Evolutionary conservation across 2,888 invertebrate species (phyloP).

Genomic region (Bombylius major): DNA sequence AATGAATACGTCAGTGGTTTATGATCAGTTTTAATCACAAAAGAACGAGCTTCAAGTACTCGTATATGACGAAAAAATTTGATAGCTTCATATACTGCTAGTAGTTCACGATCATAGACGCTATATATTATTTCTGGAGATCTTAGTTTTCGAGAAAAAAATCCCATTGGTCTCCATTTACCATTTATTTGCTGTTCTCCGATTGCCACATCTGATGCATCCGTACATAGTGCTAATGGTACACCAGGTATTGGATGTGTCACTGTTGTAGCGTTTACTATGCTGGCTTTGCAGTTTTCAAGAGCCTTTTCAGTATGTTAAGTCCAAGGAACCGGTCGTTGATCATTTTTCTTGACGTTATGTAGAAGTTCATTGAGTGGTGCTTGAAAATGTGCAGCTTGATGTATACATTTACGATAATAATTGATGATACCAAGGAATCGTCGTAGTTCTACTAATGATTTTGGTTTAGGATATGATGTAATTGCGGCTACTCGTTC

Average conservation of each 20-base stretch:
- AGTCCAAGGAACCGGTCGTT: background rate
- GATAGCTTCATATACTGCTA: background rate
- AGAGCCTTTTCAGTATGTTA: background rate
- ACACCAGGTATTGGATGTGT: background rate
- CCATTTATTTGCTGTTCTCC: background rate
- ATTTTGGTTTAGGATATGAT: background rate
- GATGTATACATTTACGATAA: background rate
- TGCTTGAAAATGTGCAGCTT: background rate
- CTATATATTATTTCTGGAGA: background rate
- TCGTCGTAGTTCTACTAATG: background rate
- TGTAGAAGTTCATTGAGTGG: background rate
- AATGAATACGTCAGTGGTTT: background rate
- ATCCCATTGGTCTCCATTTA: background rate
- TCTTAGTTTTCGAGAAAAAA: background rate
- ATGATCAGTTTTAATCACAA: background rate
- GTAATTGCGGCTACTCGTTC: background rate
- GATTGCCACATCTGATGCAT: background rate
- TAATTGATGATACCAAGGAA: background rate
- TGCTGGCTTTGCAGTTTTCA: background rate
- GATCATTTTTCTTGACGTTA: background rate
- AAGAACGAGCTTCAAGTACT: constrained; percentile 1
- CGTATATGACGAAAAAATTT: background rate
- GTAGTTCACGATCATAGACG: background rate
- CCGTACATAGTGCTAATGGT: background rate
- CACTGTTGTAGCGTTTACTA: background rate